phyloP scores from a whole-genome alignment of 2,888 invertebrate genomes.

The Agrochola lota region DNA sequence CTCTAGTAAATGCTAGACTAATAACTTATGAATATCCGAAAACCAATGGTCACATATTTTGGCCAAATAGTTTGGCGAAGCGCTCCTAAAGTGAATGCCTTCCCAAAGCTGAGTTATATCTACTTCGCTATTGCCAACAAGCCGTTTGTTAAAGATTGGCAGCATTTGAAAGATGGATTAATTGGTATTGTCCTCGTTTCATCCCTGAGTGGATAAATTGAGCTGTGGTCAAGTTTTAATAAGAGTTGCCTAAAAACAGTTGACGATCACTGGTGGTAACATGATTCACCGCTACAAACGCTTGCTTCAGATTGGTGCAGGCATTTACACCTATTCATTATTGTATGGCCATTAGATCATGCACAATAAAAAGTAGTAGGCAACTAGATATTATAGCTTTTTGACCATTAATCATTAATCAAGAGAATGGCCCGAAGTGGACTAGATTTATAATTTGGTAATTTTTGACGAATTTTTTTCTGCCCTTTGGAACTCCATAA shows the following conservation, averaged over 20 bases:
- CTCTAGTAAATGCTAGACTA: background rate
- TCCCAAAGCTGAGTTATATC: background rate
- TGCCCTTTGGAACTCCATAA: conserved; percentile 12
- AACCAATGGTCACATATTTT: no score
- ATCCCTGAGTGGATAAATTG: background rate
- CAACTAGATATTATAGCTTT: conserved; percentile 30
- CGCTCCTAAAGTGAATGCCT: background rate
- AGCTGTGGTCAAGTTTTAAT: background rate
- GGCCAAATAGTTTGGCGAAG: background rate
- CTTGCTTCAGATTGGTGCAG: conserved; percentile 74
- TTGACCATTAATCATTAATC: conserved; percentile 12
- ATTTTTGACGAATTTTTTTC: background rate
- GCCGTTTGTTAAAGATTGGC: background rate
- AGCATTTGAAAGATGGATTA: background rate
- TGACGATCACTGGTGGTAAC: conserved; percentile 72
- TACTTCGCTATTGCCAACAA: background rate
- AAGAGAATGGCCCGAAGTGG: conserved; percentile 12
- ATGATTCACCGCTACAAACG: conserved; percentile 81
- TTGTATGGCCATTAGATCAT: conserved; percentile 60
- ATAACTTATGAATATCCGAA: background rate
- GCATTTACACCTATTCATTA: conserved; percentile 73
- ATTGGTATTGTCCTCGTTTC: background rate
- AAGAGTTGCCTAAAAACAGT: conserved; percentile 71
- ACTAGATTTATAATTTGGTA: conserved; percentile 8
- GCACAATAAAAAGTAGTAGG: conserved; percentile 34